Conservation (phyloP, 2,797 vertebrate genomes). For the Chromis chromis region DNA sequence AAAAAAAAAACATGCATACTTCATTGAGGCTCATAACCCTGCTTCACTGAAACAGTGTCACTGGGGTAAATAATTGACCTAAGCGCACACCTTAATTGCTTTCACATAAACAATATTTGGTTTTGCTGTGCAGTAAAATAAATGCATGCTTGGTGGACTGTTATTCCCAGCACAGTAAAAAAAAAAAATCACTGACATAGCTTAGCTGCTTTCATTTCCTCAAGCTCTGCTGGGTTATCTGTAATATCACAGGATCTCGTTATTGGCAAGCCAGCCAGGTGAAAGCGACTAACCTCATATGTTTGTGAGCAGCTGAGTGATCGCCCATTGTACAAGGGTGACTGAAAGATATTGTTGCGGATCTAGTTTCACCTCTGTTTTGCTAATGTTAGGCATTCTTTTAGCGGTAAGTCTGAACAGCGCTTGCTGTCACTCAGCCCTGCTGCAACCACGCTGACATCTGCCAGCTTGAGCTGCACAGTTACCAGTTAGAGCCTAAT, state of each 20-base stretch:
- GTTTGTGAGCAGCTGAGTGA: conserved; percentile 37
- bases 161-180: conserved; percentile 22
- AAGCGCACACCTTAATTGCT: conserved; percentile 37
- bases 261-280: conserved; percentile 25
- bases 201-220: conserved; percentile 48
- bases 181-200: conserved; percentile 24
- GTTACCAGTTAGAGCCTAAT: conserved; percentile 57
- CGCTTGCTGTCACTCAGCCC: conserved; percentile 47
- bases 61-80: conserved; percentile 14
- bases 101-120: conserved; percentile 33
- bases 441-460: conserved; percentile 35
- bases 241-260: conserved; percentile 41
- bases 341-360: conserved; percentile 44
- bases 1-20: background rate
- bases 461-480: conserved; percentile 43
- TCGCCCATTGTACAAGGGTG: conserved; percentile 23
- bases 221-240: conserved; percentile 36
- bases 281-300: conserved; percentile 39
- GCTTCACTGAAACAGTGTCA: conserved; percentile 14
- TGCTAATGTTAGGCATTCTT: conserved; percentile 20
- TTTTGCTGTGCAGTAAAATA: conserved; percentile 25
- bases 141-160: conserved; percentile 15
- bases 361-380: conserved; percentile 33
- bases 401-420: conserved; percentile 17
- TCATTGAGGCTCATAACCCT: conserved; percentile 37